Percentiles rank a stretch among this genome's conserved stretches.
Evolutionary conservation across 2,797 vertebrate genomes (phyloP).

Genomic region (Sorex maritimensis): DNA sequence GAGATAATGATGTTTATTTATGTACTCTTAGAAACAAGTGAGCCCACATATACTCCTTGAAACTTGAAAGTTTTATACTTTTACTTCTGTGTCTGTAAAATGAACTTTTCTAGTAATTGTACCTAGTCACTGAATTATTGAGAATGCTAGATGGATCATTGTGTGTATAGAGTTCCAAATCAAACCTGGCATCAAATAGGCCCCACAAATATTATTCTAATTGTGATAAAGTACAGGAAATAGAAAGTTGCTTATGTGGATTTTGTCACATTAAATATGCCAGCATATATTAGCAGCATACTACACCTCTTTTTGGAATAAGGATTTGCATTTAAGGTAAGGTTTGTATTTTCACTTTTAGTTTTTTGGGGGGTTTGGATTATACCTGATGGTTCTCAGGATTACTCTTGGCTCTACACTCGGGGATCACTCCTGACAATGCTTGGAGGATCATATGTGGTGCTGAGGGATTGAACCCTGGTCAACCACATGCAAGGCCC

Average conservation of each 20-base stretch:
- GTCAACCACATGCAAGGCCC: no score
- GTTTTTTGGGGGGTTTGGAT: no score
- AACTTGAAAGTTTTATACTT: background rate
- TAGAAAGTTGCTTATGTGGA: background rate
- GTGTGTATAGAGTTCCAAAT: conserved; percentile 7
- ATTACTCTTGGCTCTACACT: no score
- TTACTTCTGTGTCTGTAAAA: conserved; percentile 3
- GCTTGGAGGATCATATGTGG: no score
- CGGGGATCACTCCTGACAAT: no score
- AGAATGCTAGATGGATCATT: conserved; percentile 22
- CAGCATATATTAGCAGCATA: background rate
- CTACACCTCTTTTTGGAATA: background rate
- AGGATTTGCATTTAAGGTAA: background rate
- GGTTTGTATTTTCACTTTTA: background rate
- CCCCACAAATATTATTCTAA: background rate
- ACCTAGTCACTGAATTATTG: background rate
- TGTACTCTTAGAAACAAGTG: background rate
- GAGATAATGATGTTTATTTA: background rate
- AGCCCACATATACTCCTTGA: background rate
- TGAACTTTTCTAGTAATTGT: background rate
- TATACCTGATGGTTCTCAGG: no score
- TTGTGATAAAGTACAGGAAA: background rate
- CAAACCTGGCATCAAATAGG: background rate
- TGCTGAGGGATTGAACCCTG: no score
- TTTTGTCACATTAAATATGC: background rate